These are phyloP conservation scores for Eulithis testata DNA, from an alignment of 2,888 invertebrate genomes.

Conservation along the genomic window DNA sequence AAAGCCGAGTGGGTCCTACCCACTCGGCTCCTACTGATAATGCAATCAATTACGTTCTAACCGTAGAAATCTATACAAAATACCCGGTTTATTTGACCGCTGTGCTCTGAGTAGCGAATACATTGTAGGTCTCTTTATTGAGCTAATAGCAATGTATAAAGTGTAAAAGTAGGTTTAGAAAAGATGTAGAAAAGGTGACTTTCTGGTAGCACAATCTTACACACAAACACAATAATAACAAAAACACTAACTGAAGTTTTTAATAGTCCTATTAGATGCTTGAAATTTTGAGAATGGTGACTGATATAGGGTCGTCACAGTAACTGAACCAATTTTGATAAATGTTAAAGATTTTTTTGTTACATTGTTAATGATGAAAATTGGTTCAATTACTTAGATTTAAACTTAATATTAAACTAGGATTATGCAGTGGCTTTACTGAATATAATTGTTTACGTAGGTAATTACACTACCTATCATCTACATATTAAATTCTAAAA, in stretches of 20 bases:
- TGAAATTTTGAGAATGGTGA: constrained; percentile 59
- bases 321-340: constrained; percentile 30
- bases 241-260: constrained; percentile 30
- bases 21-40: no score
- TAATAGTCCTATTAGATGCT: constrained; percentile 52
- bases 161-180: no score
- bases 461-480: no score
- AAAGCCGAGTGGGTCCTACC: no score
- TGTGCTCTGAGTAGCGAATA: no score
- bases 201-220: constrained; percentile 24
- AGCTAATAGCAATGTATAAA: no score
- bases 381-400: constrained; percentile 30
- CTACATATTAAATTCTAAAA: neutral
- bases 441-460: neutral
- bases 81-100: no score
- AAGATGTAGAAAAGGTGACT: neutral
- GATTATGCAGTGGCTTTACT: constrained; percentile 26
- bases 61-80: no score
- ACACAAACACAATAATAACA: constrained; percentile 38
- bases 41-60: no score
- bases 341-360: neutral
- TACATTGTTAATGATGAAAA: constrained; percentile 1
- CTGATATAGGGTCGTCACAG: constrained; percentile 43
- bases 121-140: no score
- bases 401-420: constrained; percentile 6